Evolutionary conservation across 2,888 invertebrate genomes (phyloP).

Genomic region (Drosophila prostipennis): DNA sequence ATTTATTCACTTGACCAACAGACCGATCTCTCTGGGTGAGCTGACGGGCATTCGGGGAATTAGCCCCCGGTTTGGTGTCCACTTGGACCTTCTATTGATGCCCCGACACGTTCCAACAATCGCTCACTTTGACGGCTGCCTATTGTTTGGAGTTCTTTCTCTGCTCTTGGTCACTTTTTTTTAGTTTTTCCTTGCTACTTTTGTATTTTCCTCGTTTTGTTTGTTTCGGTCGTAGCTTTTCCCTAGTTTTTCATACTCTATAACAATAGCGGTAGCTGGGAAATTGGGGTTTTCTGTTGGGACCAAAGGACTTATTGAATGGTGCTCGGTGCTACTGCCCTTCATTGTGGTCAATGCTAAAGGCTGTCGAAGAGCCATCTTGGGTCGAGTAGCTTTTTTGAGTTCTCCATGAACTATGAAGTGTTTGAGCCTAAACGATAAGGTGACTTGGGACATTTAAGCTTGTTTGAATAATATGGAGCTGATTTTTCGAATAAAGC

Average conservation of each 20-base stretch:
- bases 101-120: conserved; percentile 66
- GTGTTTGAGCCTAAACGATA: conserved; percentile 24
- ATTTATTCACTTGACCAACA: background rate
- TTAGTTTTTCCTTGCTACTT: conserved; percentile 36
- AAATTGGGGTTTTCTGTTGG: conserved; percentile 34
- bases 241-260: conserved; percentile 40
- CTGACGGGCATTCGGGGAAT: conserved; percentile 10
- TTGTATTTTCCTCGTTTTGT: conserved; percentile 41
- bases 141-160: conserved; percentile 50
- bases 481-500: background rate
- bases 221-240: conserved; percentile 25
- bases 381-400: conserved; percentile 31
- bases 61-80: conserved; percentile 31
- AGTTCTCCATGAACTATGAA: conserved; percentile 21
- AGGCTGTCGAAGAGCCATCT: conserved; percentile 34
- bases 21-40: background rate
- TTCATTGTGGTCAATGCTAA: conserved; percentile 37
- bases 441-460: conserved; percentile 14
- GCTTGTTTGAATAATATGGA: conserved; percentile 5
- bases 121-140: conserved; percentile 72
- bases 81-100: conserved; percentile 64
- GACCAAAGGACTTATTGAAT: conserved; percentile 39
- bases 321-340: background rate
- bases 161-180: conserved; percentile 22
- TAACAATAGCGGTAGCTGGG: conserved; percentile 35